Base-by-base conservation (phyloP, 2,888 invertebrate species). In the Eupsilia transversa region DNA sequence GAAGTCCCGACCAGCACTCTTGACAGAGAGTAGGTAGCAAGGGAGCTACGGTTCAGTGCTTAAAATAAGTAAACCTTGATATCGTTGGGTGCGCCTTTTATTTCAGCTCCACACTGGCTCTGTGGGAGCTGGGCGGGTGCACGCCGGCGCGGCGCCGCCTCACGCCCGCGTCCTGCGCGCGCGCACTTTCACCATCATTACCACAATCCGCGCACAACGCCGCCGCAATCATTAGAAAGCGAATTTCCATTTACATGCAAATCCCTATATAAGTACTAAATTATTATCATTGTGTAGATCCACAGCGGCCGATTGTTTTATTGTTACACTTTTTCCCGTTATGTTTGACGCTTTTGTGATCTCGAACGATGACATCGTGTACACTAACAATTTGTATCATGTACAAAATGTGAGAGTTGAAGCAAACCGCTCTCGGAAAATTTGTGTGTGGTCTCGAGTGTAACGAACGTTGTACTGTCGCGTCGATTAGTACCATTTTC, bases 151-250 rank as follows among this genome's bases (percentile, higher is more conserved):
- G n/a, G n/a, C n/a, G n/a, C n/a, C n/a, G n/a, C n/a, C n/a, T n/a
- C n/a, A n/a, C n/a, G 66, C 76, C 79, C 86, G 83, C 81, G 77
- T 85, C 82, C 86, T 86, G 90, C 80, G 83, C 88, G 75, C 91
- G 85, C 91, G 91, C 91, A 91, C 95, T 95, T 94, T 94, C 94
- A 92, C 94, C 89, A 77, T 89, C 91, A 93, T 93, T 90, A 92
- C 89, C 88, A 90, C 90, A 83, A 83, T 76, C 72, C 66, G 83
- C 79, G 77, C 89, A 89, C 91, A 88, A 89, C 87, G 90, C 88
- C 86, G 87, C 88, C 86, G 77, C 86, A 79, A 84, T 85, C 92
- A 92, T 93, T 95, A 95, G 95, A 95, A 95, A 95, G 95, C 91
- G 90, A 90, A 91, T 91, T 93, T 92, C 91, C 92, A 92, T 92